Percentiles rank a stretch among this genome's conserved stretches.
These are phyloP conservation scores for Drosophila nr. perissopoda DNA, from an alignment of 2,888 invertebrate genomes.

Conservation along the genomic window DNA sequence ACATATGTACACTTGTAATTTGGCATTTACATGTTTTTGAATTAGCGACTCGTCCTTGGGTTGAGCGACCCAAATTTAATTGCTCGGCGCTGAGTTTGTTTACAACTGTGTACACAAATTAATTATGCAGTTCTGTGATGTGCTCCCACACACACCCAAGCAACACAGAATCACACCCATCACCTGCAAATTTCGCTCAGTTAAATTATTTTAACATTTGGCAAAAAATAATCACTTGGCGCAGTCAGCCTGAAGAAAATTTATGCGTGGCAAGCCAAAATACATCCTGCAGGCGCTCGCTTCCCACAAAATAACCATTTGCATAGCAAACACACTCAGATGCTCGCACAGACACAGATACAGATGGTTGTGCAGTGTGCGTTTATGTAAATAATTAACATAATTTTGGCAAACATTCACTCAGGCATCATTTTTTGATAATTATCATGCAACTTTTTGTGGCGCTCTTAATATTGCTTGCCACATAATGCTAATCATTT, in stretches of 20 bases:
- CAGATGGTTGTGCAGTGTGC: constrained; percentile 43
- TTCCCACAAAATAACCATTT: constrained; percentile 61
- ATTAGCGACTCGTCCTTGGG: constrained; percentile 12
- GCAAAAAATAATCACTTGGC: constrained; percentile 57
- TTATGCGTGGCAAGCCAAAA: constrained; percentile 73
- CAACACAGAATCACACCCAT: background rate
- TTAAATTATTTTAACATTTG: constrained; percentile 61
- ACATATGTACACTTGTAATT: constrained; percentile 7
- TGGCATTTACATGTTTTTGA: constrained; percentile 38
- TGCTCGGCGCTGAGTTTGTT: constrained; percentile 54
- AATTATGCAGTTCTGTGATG: constrained; percentile 68
- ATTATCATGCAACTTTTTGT: constrained; percentile 34
- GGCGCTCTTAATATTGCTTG: constrained; percentile 16
- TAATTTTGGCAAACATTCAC: constrained; percentile 64
- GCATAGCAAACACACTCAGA: constrained; percentile 44
- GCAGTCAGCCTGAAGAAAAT: constrained; percentile 68
- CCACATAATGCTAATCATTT: constrained; percentile 34
- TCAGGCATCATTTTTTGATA: constrained; percentile 55
- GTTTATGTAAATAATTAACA: constrained; percentile 64
- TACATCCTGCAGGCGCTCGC: constrained; percentile 57
- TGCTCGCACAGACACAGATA: constrained; percentile 11
- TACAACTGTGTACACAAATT: constrained; percentile 80
- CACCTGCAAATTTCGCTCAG: constrained; percentile 36
- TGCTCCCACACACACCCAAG: constrained; percentile 2
- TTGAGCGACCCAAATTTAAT: background rate